Conservation (phyloP, 2,797 vertebrate genomes). For the Capromys pilorides region DNA sequence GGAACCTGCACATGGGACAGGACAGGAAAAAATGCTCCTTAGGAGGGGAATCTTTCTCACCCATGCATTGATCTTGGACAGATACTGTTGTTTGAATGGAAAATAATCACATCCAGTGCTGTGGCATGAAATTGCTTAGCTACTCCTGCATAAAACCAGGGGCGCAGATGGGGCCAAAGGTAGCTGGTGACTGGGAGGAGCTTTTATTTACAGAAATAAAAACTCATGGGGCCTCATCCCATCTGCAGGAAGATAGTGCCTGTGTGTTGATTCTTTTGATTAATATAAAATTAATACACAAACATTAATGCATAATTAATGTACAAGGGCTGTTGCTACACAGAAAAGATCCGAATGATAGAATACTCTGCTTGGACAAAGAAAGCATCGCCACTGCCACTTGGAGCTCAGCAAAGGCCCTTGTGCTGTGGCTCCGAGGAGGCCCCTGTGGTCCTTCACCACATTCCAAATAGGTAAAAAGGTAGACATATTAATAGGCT, state of each 20-base stretch:
- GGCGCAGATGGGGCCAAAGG: conserved; percentile 67
- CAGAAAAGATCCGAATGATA: conserved; percentile 54
- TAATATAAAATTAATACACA: too few species aligned
- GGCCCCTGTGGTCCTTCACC: neutral
- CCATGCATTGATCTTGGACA: conserved; percentile 60
- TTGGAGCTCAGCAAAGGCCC: conserved; percentile 17
- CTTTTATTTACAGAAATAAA: too few species aligned
- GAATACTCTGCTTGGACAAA: conserved; percentile 29
- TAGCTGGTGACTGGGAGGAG: conserved; percentile 10
- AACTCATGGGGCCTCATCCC: conserved; percentile 14
- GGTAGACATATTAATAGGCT: neutral
- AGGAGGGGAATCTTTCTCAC: conserved; percentile 3
- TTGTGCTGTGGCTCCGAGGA: neutral
- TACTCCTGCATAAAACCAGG: conserved; percentile 59
- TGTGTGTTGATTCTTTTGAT: conserved; percentile 48
- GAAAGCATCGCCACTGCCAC: conserved; percentile 53
- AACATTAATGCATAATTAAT: conserved; percentile 60
- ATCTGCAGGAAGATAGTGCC: conserved; percentile 48
- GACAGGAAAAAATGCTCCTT: conserved; percentile 62
- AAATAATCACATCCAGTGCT: conserved; percentile 63
- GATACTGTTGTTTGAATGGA: conserved; percentile 67
- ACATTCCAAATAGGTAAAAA: conserved; percentile 55
- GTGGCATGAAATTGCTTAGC: conserved; percentile 70
- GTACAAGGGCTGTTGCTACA: conserved; percentile 6
- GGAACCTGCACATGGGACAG: conserved; percentile 52